Evolutionary conservation across 2,113 vertebrate species (phyloP).

Genomic region (Pithys albifrons): DNA sequence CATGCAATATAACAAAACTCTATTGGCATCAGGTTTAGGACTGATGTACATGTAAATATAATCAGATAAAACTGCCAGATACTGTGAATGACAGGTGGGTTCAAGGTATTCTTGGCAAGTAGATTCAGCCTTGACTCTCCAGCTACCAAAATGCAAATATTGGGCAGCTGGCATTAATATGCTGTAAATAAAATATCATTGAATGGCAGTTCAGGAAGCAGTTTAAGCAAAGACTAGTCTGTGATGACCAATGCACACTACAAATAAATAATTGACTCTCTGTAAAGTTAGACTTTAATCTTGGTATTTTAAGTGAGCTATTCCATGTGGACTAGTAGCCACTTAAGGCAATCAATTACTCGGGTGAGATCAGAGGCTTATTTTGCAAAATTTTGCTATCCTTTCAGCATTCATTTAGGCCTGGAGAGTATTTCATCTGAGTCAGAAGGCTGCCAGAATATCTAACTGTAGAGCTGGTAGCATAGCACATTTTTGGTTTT

Average conservation of each 20-base stretch:
- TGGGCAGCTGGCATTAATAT: background rate
- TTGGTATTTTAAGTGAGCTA: background rate
- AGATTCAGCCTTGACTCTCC: background rate
- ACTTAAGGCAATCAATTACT: background rate
- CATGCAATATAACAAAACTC: background rate
- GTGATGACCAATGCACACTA: background rate
- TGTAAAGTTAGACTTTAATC: background rate
- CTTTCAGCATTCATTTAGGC: background rate
- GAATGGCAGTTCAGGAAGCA: background rate
- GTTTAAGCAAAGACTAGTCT: background rate
- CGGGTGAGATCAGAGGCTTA: background rate
- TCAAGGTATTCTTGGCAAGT: background rate
- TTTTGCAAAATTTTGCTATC: background rate
- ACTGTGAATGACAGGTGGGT: background rate
- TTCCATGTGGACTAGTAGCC: background rate
- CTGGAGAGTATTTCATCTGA: background rate
- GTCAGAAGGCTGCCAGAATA: background rate
- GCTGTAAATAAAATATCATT: background rate
- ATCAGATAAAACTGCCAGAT: background rate
- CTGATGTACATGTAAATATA: background rate
- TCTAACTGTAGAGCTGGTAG: background rate
- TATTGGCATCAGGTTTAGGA: background rate
- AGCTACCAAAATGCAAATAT: background rate
- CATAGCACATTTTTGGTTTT: background rate
- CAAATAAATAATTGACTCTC: background rate